phyloP scores from a whole-genome alignment of 2,888 invertebrate species.

The Aricia artaxerxes region DNA sequence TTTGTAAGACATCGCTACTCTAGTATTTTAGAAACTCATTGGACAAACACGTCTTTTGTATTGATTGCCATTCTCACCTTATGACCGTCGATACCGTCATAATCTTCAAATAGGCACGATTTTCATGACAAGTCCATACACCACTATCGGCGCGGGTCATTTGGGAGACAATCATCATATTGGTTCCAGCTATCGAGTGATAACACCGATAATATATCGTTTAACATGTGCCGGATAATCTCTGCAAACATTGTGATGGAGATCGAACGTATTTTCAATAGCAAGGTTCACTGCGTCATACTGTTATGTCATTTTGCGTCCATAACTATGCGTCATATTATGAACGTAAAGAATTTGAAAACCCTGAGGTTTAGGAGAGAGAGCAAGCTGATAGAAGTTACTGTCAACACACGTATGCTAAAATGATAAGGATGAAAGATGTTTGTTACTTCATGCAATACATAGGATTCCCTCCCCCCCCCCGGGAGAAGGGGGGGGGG shows the following conservation, averaged over 20 bases:
- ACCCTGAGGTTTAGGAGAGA: too few relatives aligned
- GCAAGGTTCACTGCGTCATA: constrained; percentile 47
- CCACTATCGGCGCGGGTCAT: constrained; percentile 23
- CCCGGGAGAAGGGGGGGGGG: too few relatives aligned
- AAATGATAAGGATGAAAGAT: too few relatives aligned
- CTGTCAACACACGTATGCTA: too few relatives aligned
- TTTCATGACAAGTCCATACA: constrained; percentile 17
- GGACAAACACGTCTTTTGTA: too few relatives aligned
- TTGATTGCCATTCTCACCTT: not conserved
- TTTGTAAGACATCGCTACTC: too few relatives aligned
- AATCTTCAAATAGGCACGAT: constrained; percentile 12
- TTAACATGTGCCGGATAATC: constrained; percentile 56
- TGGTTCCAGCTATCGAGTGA: constrained; percentile 51
- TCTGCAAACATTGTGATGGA: constrained; percentile 52
- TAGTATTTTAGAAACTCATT: too few relatives aligned
- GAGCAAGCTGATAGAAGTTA: too few relatives aligned
- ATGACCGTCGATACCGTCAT: not conserved
- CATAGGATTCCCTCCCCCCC: too few relatives aligned
- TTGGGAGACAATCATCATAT: constrained; percentile 32
- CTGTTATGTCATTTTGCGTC: not conserved
- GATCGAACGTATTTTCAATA: constrained; percentile 64
- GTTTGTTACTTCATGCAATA: too few relatives aligned
- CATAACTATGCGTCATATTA: too few relatives aligned
- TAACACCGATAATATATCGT: constrained; percentile 64
- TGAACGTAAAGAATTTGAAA: too few relatives aligned